Conservation (phyloP, 2,888 invertebrate genomes). For the Bruchidius siliquastri region DNA sequence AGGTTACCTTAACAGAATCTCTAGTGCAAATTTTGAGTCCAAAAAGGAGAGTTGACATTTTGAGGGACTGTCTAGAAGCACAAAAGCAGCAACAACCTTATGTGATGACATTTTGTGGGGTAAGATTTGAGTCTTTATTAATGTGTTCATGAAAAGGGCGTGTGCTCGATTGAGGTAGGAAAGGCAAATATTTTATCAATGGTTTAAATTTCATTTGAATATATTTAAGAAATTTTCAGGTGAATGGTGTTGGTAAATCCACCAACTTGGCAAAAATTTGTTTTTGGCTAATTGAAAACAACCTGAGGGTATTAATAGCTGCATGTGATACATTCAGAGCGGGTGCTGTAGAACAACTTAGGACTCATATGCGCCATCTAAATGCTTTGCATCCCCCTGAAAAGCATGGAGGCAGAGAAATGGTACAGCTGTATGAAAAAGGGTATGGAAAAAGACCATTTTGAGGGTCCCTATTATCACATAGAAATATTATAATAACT, state of each 20-base stretch:
- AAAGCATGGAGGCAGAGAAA: constrained; percentile 63
- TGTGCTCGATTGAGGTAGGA: no score
- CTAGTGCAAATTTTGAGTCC: constrained; percentile 93
- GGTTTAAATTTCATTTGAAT: no score
- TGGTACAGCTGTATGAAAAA: constrained; percentile 96
- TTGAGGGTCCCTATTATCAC: no score
- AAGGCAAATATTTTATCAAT: no score
- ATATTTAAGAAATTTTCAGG: constrained; percentile 25
- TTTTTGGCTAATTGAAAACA: constrained; percentile 98
- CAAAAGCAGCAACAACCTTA: constrained; percentile 78
- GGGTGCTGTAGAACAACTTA: constrained; percentile 96
- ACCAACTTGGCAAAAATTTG: constrained; percentile 99
- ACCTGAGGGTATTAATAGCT: constrained; percentile 91
- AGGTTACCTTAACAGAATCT: constrained; percentile 82
- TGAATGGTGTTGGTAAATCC: constrained; percentile 97
- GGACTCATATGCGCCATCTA: constrained; percentile 89
- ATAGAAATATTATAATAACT: no score
- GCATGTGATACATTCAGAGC: constrained; percentile 99
- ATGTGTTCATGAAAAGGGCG: no score
- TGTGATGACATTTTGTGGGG: constrained; percentile 96
- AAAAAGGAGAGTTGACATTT: constrained; percentile 89
- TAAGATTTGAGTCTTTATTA: constrained; percentile 30
- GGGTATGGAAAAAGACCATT: constrained; percentile 79
- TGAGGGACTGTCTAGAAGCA: constrained; percentile 92
- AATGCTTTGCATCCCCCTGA: constrained; percentile 88